Evolutionary conservation across 2,797 vertebrate species (phyloP).

Genomic region (Phalanger gymnotis): DNA sequence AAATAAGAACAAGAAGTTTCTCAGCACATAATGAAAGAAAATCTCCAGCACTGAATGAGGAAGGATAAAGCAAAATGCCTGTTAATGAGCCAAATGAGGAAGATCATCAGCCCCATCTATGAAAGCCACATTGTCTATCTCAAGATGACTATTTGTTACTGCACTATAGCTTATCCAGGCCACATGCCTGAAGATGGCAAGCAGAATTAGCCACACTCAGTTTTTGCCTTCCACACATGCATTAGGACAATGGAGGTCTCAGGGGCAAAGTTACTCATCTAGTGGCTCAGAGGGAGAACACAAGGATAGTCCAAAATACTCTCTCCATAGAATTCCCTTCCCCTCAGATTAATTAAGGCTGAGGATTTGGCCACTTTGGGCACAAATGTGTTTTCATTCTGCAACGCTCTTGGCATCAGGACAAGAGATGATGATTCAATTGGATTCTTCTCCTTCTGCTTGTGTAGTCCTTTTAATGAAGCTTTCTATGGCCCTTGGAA

Average conservation of each 20-base stretch:
- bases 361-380: constrained; percentile 71
- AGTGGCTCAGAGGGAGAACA: constrained; percentile 35
- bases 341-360: constrained; percentile 58
- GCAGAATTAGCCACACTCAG: not conserved
- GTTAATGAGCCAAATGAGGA: constrained; percentile 23
- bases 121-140: constrained; percentile 59
- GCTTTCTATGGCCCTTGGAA: constrained; percentile 67
- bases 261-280: constrained; percentile 62
- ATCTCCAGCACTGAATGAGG: constrained; percentile 8
- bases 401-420: constrained; percentile 75
- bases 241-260: constrained; percentile 16
- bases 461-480: constrained; percentile 69
- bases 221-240: constrained; percentile 40
- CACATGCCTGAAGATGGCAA: constrained; percentile 55
- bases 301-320: constrained; percentile 40
- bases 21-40: constrained; percentile 32
- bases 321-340: not conserved
- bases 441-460: constrained; percentile 74
- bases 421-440: constrained; percentile 76
- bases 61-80: constrained; percentile 50
- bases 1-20: constrained; percentile 55
- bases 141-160: constrained; percentile 28
- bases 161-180: constrained; percentile 58
- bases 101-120: constrained; percentile 23
- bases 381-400: constrained; percentile 72